Conservation (phyloP, 2,888 invertebrate genomes). For the Molanna angustata region DNA sequence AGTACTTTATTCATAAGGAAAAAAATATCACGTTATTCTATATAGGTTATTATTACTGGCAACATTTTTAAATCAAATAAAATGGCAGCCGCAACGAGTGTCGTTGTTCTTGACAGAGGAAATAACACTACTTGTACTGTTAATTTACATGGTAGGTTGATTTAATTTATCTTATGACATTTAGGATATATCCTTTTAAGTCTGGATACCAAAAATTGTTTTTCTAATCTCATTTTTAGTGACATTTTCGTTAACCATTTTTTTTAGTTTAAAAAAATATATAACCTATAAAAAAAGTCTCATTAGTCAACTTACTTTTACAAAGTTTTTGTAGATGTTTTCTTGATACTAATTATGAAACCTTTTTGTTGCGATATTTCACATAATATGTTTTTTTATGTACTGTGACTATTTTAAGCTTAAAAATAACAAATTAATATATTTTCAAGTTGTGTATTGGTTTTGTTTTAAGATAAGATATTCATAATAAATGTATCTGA, state of each 20-base stretch:
- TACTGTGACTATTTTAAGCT: too few relatives aligned
- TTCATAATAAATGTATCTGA: too few relatives aligned
- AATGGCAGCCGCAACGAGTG: constrained; percentile 82
- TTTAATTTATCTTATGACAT: constrained; percentile 16
- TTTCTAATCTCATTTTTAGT: not conserved
- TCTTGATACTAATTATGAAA: constrained; percentile 7
- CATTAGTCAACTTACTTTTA: constrained; percentile 25
- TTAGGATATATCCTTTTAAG: too few relatives aligned
- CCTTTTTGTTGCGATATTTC: too few relatives aligned
- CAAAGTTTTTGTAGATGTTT: not conserved
- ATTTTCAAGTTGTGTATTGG: too few relatives aligned
- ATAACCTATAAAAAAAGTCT: constrained; percentile 32
- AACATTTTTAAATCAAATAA: constrained; percentile 18
- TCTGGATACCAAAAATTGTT: not conserved
- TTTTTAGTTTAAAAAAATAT: constrained; percentile 31
- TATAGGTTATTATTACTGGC: not conserved
- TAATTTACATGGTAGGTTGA: constrained; percentile 80
- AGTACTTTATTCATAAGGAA: too few relatives aligned
- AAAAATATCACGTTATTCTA: too few relatives aligned
- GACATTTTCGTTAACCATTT: constrained; percentile 22
- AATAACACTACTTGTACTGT: constrained; percentile 96
- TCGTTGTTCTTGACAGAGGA: constrained; percentile 91
- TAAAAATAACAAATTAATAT: too few relatives aligned
- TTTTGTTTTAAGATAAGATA: too few relatives aligned
- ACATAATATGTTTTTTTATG: too few relatives aligned